These are phyloP conservation scores for Anastrepha obliqua DNA, from an alignment of 1,140 invertebrate species.

Conservation along the genomic window DNA sequence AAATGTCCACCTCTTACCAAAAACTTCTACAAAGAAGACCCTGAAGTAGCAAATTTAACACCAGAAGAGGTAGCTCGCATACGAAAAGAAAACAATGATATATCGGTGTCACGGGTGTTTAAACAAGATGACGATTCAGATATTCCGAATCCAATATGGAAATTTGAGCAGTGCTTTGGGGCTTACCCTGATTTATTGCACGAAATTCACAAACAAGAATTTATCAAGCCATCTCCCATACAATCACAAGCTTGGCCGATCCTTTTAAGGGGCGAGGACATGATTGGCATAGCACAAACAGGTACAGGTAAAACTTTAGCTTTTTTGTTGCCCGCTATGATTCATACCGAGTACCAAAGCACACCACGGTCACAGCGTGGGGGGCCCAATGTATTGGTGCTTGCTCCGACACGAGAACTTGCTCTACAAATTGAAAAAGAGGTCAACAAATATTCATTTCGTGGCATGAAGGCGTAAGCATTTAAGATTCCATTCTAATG, in stretches of 20 bases:
- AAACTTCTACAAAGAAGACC: conserved; percentile 90
- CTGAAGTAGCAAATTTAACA: conserved; percentile 80
- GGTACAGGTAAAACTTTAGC: conserved; percentile 94
- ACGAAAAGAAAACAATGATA: conserved; percentile 82
- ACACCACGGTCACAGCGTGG: conserved; percentile 79
- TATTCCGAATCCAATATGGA: conserved; percentile 89
- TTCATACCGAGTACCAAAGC: conserved; percentile 90
- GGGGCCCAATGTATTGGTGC: conserved; percentile 89
- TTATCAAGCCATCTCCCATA: conserved; percentile 91
- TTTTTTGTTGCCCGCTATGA: conserved; percentile 91
- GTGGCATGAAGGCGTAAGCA: conserved; percentile 85
- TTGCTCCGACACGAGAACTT: conserved; percentile 93
- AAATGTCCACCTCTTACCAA: conserved; percentile 83
- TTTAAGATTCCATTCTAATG: background rate
- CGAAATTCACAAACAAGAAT: conserved; percentile 87
- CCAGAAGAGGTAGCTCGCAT: conserved; percentile 79
- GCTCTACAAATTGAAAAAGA: conserved; percentile 94
- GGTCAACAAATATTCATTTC: conserved; percentile 90
- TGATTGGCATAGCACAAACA: conserved; percentile 96
- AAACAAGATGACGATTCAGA: conserved; percentile 72
- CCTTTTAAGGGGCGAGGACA: conserved; percentile 87
- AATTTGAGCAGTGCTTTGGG: conserved; percentile 90
- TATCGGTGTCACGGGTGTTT: conserved; percentile 78
- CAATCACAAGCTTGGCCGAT: conserved; percentile 94
- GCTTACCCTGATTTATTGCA: conserved; percentile 88